These are phyloP conservation scores for Agrotis puta DNA, from an alignment of 2,888 invertebrate species.

Conservation along the genomic window DNA sequence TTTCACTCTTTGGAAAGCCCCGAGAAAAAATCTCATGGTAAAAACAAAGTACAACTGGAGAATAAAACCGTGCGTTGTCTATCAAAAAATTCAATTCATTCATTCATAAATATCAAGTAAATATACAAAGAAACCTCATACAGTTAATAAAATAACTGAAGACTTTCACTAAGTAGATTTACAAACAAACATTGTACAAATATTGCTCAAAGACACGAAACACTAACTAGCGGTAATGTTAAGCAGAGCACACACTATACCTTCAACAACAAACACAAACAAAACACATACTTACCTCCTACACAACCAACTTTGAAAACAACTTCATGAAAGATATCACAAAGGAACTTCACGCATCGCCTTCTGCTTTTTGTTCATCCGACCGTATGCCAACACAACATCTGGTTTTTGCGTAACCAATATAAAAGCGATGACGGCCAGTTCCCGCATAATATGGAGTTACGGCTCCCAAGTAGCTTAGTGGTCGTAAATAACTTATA, in stretches of 20 bases:
- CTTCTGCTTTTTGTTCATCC: slow-evolving; percentile 44
- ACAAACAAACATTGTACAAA: neutral
- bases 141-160: too few relatives aligned
- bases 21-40: too few relatives aligned
- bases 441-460: slow-evolving; percentile 33
- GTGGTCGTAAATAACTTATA: slow-evolving; percentile 47
- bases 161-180: neutral
- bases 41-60: too few relatives aligned
- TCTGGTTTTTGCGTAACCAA: slow-evolving; percentile 41
- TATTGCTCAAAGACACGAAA: slow-evolving; percentile 3
- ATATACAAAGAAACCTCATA: too few relatives aligned
- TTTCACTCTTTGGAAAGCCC: too few relatives aligned
- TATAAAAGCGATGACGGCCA: slow-evolving; percentile 42
- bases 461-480: slow-evolving; percentile 42
- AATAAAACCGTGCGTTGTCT: too few relatives aligned
- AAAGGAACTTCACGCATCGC: slow-evolving; percentile 4
- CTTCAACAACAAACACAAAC: neutral
- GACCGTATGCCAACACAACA: slow-evolving; percentile 40
- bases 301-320: slow-evolving; percentile 15
- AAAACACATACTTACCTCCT: neutral
- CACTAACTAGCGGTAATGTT: slow-evolving; percentile 11
- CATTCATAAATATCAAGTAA: too few relatives aligned
- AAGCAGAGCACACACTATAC: slow-evolving; percentile 3
- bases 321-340: slow-evolving; percentile 31
- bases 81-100: too few relatives aligned